Evolutionary conservation across 2,797 vertebrate species (phyloP).

Genomic region (Zenarchopterus dispar): DNA sequence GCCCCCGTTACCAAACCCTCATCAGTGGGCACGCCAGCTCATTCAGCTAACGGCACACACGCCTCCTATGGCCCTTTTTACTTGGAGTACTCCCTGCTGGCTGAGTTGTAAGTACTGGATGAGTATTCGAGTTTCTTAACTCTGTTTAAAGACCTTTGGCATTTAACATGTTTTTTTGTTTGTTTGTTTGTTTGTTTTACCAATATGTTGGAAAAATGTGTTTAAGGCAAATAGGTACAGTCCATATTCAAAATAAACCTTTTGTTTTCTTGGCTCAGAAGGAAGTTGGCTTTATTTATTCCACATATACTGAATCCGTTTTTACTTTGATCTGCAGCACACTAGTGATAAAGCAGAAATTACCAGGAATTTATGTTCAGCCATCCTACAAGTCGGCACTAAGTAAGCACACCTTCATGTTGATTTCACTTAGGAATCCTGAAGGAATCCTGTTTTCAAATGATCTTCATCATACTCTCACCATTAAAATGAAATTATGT

Average conservation of each 20-base stretch:
- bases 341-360: slow-evolving; percentile 95
- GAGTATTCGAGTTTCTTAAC: background rate
- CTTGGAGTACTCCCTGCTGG: slow-evolving; percentile 96
- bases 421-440: slow-evolving; percentile 1
- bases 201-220: background rate
- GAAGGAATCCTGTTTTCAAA: background rate
- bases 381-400: slow-evolving; percentile 95
- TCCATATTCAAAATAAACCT: no score
- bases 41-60: slow-evolving; percentile 93
- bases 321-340: slow-evolving; percentile 83
- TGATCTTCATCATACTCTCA: background rate
- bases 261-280: background rate
- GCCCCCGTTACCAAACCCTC: slow-evolving; percentile 91
- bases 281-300: background rate
- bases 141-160: background rate
- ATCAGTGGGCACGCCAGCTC: slow-evolving; percentile 82
- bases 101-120: slow-evolving; percentile 91
- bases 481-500: no score
- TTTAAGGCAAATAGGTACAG: no score
- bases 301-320: slow-evolving; percentile 21
- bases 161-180: background rate
- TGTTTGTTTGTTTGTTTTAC: no score
- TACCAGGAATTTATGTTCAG: slow-evolving; percentile 97
- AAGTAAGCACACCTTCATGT: slow-evolving; percentile 83
- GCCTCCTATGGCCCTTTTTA: slow-evolving; percentile 98